Evolutionary conservation across 2,113 vertebrate species (phyloP).

Genomic region (Hylia prasina): DNA sequence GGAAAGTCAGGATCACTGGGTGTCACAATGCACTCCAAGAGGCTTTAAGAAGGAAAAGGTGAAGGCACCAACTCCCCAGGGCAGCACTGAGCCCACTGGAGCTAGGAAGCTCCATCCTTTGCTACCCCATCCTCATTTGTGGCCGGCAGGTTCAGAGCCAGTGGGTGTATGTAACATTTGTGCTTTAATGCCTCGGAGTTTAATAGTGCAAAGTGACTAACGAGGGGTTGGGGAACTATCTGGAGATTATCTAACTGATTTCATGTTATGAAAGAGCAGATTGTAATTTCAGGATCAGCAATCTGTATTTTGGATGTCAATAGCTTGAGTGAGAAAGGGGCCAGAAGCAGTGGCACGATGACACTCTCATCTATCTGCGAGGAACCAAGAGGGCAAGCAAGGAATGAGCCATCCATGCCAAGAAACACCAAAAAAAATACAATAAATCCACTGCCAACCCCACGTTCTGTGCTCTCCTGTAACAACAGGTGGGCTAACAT

Average conservation of each 20-base stretch:
- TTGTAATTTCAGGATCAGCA: constrained; percentile 26
- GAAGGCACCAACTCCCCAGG: not conserved
- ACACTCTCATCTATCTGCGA: rapidly evolving
- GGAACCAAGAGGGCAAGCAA: not conserved
- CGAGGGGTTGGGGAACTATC: not conserved
- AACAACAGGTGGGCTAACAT: not conserved
- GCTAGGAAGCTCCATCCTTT: not conserved
- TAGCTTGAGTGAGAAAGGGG: not conserved
- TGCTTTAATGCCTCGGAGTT: not conserved
- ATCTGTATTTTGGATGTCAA: not conserved
- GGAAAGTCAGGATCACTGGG: not conserved
- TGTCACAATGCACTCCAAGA: not conserved
- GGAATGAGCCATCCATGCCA: not conserved
- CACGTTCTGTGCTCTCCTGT: not conserved
- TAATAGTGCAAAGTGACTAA: not conserved
- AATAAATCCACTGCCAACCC: not conserved
- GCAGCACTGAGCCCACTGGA: rapidly evolving
- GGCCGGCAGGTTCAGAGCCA: not conserved
- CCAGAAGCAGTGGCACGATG: not conserved
- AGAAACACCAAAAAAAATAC: not conserved
- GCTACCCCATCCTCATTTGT: not conserved
- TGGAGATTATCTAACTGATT: constrained; percentile 21
- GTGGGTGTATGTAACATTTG: not conserved
- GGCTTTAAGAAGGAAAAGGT: not conserved
- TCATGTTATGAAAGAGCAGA: not conserved